Conservation (phyloP, 2,113 vertebrate species). For the Semnornis frantzii region DNA sequence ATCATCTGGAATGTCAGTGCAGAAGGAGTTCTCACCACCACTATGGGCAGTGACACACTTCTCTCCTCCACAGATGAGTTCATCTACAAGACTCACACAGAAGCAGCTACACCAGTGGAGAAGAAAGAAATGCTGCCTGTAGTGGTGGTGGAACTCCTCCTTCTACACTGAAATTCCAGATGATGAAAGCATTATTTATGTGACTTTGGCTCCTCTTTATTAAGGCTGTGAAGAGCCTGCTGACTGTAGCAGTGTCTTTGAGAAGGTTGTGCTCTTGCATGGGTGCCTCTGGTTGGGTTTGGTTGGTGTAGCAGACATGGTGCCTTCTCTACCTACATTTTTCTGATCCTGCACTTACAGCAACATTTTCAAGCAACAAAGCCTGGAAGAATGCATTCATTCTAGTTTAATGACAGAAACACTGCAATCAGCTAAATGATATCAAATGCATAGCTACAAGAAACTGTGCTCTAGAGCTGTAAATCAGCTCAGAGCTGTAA, state of each 20-base stretch:
- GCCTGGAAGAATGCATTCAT: not conserved
- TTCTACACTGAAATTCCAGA: not conserved
- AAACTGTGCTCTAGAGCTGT: not conserved
- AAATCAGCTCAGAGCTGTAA: not conserved
- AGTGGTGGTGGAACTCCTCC: not conserved
- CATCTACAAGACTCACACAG: not conserved
- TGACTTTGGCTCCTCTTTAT: not conserved
- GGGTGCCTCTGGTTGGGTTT: not conserved
- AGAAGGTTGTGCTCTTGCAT: not conserved
- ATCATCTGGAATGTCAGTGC: not conserved
- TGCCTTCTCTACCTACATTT: not conserved
- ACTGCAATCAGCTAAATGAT: not conserved
- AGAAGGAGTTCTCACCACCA: not conserved
- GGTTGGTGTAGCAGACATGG: not conserved
- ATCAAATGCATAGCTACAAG: not conserved
- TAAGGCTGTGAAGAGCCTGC: not conserved
- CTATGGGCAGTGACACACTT: accelerated
- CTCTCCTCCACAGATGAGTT: not conserved
- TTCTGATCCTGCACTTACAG: not conserved
- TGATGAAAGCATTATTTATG: not conserved
- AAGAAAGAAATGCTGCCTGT: not conserved
- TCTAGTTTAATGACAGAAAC: not conserved
- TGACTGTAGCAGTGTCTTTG: not conserved
- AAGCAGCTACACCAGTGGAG: not conserved
- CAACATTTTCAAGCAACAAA: not conserved